Evolutionary conservation across 2,888 invertebrate genomes (phyloP).

Genomic region (Oxystoma pomonae): DNA sequence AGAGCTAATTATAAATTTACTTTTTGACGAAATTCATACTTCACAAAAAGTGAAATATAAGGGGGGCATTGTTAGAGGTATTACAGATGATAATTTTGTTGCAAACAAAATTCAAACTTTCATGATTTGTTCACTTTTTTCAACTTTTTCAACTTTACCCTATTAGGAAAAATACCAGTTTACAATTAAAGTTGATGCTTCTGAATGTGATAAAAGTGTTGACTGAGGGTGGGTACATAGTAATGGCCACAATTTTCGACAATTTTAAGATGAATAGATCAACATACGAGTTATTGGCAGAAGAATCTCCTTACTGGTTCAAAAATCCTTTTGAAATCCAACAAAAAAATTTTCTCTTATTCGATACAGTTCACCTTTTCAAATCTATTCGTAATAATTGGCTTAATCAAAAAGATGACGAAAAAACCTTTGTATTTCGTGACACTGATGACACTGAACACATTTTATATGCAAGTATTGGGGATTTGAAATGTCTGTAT

Average conservation of each 20-base stretch:
- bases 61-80: not conserved
- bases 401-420: constrained; percentile 4
- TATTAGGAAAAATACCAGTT: not conserved
- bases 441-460: not conserved
- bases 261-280: too few relatives aligned
- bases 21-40: not conserved
- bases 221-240: not conserved
- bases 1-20: not conserved
- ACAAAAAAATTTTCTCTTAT: not conserved
- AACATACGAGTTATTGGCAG: not conserved
- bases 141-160: not conserved
- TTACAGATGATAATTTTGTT: not conserved
- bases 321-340: not conserved
- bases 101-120: not conserved
- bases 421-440: constrained; percentile 5
- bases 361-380: constrained; percentile 5
- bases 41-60: not conserved
- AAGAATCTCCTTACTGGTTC: not conserved
- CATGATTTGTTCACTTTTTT: not conserved
- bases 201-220: not conserved
- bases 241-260: too few relatives aligned
- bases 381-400: constrained; percentile 9
- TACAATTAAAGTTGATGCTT: not conserved
- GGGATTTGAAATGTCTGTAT: not conserved
- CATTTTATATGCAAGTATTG: not conserved